Evolutionary conservation across 2,888 invertebrate genomes (phyloP).

Genomic region (Lycia hirtaria): DNA sequence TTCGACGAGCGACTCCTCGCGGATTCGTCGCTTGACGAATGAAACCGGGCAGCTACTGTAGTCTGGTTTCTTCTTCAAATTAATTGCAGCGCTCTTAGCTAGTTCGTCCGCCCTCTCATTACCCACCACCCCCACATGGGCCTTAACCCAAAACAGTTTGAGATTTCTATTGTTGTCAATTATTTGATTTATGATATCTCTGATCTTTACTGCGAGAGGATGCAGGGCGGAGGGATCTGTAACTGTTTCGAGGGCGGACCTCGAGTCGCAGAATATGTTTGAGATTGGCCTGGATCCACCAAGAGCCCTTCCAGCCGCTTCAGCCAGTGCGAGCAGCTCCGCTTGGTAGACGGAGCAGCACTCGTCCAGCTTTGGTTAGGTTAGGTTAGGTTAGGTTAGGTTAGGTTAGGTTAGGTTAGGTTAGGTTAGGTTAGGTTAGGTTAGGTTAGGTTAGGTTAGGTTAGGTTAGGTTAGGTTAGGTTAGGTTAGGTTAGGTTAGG

Average conservation of each 20-base stretch:
- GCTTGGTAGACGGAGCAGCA: too few species aligned
- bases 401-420: slow-evolving; percentile 14
- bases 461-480: slow-evolving; percentile 1
- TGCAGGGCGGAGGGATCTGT: too few species aligned
- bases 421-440: slow-evolving; percentile 13
- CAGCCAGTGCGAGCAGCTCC: too few species aligned
- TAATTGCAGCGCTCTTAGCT: background rate
- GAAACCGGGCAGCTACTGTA: too few species aligned
- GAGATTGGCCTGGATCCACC: too few species aligned
- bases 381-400: slow-evolving; percentile 1
- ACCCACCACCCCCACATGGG: background rate
- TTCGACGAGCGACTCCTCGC: too few species aligned
- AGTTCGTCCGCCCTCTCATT: background rate
- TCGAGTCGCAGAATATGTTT: too few species aligned
- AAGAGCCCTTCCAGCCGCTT: too few species aligned
- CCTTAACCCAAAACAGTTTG: too few species aligned
- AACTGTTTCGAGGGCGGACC: too few species aligned
- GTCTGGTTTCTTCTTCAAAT: background rate
- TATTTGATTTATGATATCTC: background rate
- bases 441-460: slow-evolving; percentile 23
- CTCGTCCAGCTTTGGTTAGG: background rate
- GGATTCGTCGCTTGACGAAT: too few species aligned
- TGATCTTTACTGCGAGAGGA: background rate
- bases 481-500: too few species aligned
- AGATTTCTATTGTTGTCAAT: background rate